Base-by-base conservation (phyloP, 2,888 invertebrate species). In the Heliconius hortense region DNA sequence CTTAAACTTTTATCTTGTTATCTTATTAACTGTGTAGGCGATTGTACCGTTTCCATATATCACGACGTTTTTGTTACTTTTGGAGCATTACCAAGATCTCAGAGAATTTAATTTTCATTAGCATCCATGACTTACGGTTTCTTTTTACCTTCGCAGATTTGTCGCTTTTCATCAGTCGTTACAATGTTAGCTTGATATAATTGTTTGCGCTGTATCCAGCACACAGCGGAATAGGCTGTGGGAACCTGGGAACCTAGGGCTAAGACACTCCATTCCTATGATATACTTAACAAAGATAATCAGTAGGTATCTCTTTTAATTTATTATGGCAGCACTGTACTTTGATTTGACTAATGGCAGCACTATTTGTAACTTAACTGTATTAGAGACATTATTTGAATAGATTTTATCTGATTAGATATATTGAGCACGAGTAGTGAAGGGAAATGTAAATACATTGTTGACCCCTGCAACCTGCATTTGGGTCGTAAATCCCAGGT, bases 31-130 rank as follows among this genome's bases (percentile, higher is more conserved):
- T 53, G 31, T 31, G 7, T 28, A 68, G 13, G 3, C 53, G 21
- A 53, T n/a, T 31, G 28, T 69, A 69, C 13, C 13, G 31, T 31
- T 53, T 13, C 39, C 68, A 56, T 56, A 31, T 31, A 53, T 53
- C n/a, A 53, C 31, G 31, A 53, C n/a, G 53, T 69, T 68, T 48
- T 68, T 48, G 53, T 13, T 10, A 53, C 31, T 53, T 15, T 69
- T 69, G 68, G 68, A 53, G 18, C 13, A n/a, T 31, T 53, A 69
- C 68, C 68, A 69, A 69, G 68, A n/a, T 53, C 53, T 69, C 10
- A 13, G 31, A 53, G 15, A 53, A 69, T 69, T 69, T 28, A 69
- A 53, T 69, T 31, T 69, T 69, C 68, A n/a, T 39, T 53, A 69
- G 13, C n/a, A 53, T 53, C 48, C 53, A 21, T 53, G 28, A 24